Evolutionary conservation across 2,113 vertebrate species (phyloP).

Genomic region (Sinosuthora webbiana): DNA sequence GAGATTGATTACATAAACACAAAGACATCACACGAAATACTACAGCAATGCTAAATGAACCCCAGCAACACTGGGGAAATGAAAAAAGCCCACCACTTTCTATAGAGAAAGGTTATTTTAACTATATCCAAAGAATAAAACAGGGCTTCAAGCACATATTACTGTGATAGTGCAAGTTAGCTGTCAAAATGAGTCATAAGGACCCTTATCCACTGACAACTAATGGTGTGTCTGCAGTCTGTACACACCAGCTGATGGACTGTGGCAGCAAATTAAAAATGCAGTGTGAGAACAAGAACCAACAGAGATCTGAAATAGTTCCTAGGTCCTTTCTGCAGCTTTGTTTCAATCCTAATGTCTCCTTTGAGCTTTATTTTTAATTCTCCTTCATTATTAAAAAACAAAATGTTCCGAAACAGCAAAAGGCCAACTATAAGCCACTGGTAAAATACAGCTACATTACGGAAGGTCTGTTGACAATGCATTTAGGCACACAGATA

Average conservation of each 20-base stretch:
- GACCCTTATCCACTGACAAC: constrained; percentile 66
- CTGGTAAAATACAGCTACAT: not conserved
- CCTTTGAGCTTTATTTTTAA: not conserved
- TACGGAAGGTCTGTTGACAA: not conserved
- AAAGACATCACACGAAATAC: not conserved
- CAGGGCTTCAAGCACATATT: constrained; percentile 25
- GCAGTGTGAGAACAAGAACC: constrained; percentile 66
- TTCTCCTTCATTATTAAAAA: not conserved
- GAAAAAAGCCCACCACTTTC: not conserved
- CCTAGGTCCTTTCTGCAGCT: not conserved
- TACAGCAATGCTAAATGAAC: not conserved
- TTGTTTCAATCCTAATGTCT: not conserved
- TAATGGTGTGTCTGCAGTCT: constrained; percentile 40
- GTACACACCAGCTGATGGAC: constrained; percentile 72
- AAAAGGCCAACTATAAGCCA: not conserved
- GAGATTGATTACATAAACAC: constrained; percentile 25
- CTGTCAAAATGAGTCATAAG: constrained; percentile 75
- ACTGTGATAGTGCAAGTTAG: constrained; percentile 42
- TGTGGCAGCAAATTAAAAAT: constrained; percentile 83
- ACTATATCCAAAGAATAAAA: constrained; percentile 27
- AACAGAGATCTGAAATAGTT: constrained; percentile 58
- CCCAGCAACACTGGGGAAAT: not conserved
- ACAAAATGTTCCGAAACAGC: not conserved
- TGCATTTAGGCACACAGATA: not conserved
- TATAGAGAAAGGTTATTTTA: constrained; percentile 32